Percentiles rank a stretch among this genome's conserved stretches.
phyloP scores from a whole-genome alignment of 2,113 vertebrate genomes.

The Sebastes schlegelii region DNA sequence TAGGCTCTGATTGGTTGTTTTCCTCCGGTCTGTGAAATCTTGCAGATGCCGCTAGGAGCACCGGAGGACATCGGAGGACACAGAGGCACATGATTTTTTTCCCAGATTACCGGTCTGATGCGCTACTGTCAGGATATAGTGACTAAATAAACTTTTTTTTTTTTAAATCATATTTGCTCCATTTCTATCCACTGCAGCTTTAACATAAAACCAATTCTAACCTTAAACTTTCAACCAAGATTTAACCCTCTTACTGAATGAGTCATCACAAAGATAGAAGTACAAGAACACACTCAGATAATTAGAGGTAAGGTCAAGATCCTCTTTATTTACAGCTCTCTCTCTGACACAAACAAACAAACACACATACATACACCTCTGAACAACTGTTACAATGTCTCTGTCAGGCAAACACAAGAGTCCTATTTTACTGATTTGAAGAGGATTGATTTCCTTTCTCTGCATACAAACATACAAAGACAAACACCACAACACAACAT shows the following conservation, averaged over 20 bases:
- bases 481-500: slow-evolving; percentile 7
- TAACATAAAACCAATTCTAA: neutral
- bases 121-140: too few species aligned
- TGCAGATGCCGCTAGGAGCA: too few species aligned
- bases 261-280: neutral
- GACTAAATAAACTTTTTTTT: too few species aligned
- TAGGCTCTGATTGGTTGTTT: too few species aligned
- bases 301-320: neutral
- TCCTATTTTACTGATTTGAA: neutral
- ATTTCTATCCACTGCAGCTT: too few species aligned
- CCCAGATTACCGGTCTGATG: too few species aligned
- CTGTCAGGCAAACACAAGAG: neutral
- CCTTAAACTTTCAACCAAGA: neutral
- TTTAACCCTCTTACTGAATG: neutral
- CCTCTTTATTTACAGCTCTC: neutral
- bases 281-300: neutral
- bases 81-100: too few species aligned
- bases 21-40: too few species aligned
- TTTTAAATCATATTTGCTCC: too few species aligned
- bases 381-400: neutral
- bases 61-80: too few species aligned
- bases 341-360: too few species aligned
- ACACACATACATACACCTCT: too few species aligned
- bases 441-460: neutral
- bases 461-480: neutral